Conservation (phyloP, 53 echinoderm and acorn worm species). For the Stichopus horrens region DNA sequence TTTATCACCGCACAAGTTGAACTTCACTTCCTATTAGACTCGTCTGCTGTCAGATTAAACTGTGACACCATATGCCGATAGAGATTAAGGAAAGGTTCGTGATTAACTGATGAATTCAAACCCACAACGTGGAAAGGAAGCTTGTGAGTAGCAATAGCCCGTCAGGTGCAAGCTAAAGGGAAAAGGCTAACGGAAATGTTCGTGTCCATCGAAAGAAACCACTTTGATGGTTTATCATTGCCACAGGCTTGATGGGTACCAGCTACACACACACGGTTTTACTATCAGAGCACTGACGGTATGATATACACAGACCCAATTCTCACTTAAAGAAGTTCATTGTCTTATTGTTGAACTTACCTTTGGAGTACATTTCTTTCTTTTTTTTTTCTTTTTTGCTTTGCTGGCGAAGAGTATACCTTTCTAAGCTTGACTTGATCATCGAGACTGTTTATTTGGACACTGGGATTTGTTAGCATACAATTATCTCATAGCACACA, state of each 20-base stretch:
- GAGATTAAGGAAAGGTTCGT: not conserved
- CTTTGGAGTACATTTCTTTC: too few relatives aligned
- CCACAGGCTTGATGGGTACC: too few relatives aligned
- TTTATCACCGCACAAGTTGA: not conserved
- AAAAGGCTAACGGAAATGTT: not conserved
- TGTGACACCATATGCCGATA: not conserved
- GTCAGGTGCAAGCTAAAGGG: not conserved
- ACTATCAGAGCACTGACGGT: too few relatives aligned
- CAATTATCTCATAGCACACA: not conserved
- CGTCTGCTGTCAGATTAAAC: not conserved
- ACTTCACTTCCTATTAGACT: not conserved
- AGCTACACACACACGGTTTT: too few relatives aligned
- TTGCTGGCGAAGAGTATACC: too few relatives aligned
- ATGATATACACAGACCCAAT: too few relatives aligned
- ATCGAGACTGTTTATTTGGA: too few relatives aligned
- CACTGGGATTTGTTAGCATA: too few relatives aligned
- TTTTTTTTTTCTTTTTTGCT: too few relatives aligned
- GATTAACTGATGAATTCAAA: not conserved
- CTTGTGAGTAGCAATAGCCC: not conserved
- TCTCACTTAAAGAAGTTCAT: not conserved
- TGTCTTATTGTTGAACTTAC: not conserved
- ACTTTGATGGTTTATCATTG: not conserved
- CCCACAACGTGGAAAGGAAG: not conserved
- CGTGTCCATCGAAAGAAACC: not conserved
- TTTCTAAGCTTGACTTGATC: too few relatives aligned